phyloP scores from a whole-genome alignment of 2,113 vertebrate genomes.

The Eurystomus gularis region DNA sequence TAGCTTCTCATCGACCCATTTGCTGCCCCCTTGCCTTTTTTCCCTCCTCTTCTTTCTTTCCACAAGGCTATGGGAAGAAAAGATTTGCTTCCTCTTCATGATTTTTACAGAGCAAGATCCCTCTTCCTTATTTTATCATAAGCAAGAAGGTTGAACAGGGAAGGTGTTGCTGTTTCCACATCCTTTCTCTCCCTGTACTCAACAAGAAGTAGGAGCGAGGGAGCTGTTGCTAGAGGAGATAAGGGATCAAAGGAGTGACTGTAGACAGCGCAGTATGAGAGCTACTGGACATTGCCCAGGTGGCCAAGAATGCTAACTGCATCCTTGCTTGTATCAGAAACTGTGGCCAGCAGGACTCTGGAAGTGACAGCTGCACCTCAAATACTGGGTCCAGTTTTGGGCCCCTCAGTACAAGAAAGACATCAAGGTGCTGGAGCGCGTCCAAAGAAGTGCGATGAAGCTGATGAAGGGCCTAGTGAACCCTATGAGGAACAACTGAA shows the following conservation, averaged over 20 bases:
- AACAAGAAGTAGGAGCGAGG: background rate
- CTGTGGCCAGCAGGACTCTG: background rate
- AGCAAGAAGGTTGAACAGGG: background rate
- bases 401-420: background rate
- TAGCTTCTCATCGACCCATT: background rate
- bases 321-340: background rate
- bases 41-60: rapidly evolving
- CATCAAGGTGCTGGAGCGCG: background rate
- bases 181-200: background rate
- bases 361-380: background rate
- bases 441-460: background rate
- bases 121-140: background rate
- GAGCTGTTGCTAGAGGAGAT: background rate
- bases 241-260: background rate
- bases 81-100: background rate
- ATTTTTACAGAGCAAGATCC: background rate
- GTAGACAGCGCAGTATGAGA: background rate
- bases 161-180: background rate
- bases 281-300: background rate
- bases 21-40: background rate
- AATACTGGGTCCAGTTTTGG: background rate
- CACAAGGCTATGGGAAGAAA: background rate
- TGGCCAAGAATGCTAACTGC: background rate
- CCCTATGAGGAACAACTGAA: background rate
- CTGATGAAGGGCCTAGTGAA: background rate